Base-by-base conservation (phyloP, 1,140 invertebrate genomes). In the Drosophila sulfurigaster region DNA sequence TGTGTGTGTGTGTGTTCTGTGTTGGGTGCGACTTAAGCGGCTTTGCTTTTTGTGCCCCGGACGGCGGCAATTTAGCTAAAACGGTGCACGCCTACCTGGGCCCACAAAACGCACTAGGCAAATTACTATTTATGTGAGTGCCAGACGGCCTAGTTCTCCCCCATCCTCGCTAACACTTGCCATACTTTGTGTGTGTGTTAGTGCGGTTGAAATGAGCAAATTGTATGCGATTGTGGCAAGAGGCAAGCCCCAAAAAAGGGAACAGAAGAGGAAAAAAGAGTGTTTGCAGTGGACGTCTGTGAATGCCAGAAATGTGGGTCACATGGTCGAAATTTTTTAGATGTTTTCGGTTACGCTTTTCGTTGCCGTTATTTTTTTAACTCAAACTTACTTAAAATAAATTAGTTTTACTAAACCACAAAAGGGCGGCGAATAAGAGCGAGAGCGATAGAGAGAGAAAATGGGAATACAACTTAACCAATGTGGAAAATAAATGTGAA, bases 61-160 rank as follows among this genome's bases (percentile, higher is more conserved):
- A 89, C 74, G 85, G 80, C 69, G 85, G 81, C 83, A 88, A 88
- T 88, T 88, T 88, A 82, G 83, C 78, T 88, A 88, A 88, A 88
- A 88, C 85, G 83, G 83, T 83, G 72, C 82, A 88, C 83, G 83
- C 83, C 83, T 89, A 88, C 83, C 83, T 88, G 85, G 48, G 77
- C 81, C 77, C 79, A 88, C 80, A 75, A 79, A 87, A 87, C 83
- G 83, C 83, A 87, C 83, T 87, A 83, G 80, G 79, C 80, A 87
- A 87, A 87, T 87, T 87, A 82, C 82, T 88, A 87, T 87, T 87
- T 87, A 87, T 87, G 82, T 88, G 82, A 80, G 82, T 79, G 80
- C 79, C 65, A 71, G 72, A 72, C 76, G 15, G 46, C 46, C 76
- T 54, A 48, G 11, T 16, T 6, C 73, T 6, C 51, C 3, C 5